These are phyloP conservation scores for Lepidocyrtoides sp. DNA, from an alignment of 2,888 invertebrate genomes.

Conservation along the genomic window DNA sequence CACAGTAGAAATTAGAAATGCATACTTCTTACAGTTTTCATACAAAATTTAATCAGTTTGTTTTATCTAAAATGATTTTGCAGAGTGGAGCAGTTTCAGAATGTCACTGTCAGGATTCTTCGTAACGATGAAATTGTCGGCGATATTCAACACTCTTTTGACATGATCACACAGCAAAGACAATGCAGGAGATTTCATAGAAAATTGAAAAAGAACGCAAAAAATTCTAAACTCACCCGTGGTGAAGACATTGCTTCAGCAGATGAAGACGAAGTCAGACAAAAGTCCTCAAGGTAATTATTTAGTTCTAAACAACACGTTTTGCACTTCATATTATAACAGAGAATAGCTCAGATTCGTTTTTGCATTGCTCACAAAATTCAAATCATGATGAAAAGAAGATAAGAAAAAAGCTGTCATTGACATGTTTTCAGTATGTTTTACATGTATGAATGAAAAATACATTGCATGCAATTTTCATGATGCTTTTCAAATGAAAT, in stretches of 20 bases:
- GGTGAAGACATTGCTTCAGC: constrained; percentile 29
- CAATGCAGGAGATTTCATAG: constrained; percentile 88
- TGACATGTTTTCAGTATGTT: too few species aligned
- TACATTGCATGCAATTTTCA: too few species aligned
- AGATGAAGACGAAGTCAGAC: constrained; percentile 15
- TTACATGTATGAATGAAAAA: too few species aligned
- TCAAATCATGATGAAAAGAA: too few species aligned
- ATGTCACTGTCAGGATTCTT: constrained; percentile 89
- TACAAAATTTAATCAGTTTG: not conserved
- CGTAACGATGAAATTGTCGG: constrained; percentile 88
- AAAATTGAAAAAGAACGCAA: constrained; percentile 83
- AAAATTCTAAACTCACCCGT: not conserved
- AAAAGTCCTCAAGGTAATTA: constrained; percentile 51
- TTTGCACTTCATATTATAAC: too few species aligned
- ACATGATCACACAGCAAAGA: constrained; percentile 89
- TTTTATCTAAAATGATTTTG: not conserved
- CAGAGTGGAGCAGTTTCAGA: constrained; percentile 86
- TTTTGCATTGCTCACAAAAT: too few species aligned
- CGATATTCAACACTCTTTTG: constrained; percentile 88
- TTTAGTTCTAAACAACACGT: too few species aligned
- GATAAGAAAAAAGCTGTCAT: too few species aligned
- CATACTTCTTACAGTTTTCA: not conserved
- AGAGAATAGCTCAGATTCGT: too few species aligned
- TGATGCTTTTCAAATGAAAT: too few species aligned
- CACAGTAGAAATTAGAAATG: not conserved